These are phyloP conservation scores for Phoeniculus purpureus DNA, from an alignment of 2,797 vertebrate genomes.

Conservation along the genomic window DNA sequence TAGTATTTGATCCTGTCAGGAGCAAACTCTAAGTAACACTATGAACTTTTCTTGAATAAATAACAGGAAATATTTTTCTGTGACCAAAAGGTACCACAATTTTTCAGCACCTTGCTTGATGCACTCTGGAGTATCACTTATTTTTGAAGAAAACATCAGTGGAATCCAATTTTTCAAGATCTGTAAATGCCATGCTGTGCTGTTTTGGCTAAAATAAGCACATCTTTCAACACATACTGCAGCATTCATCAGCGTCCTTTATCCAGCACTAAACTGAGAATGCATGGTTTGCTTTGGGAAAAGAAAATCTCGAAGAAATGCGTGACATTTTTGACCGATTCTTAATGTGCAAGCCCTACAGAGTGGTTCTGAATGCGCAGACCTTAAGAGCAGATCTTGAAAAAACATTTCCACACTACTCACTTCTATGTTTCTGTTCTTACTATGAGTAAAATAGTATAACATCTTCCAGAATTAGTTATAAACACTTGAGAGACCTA, in stretches of 20 bases:
- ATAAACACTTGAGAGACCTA: not conserved
- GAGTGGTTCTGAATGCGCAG: not conserved
- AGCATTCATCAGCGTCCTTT: not conserved
- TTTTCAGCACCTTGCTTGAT: not conserved
- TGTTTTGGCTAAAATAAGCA: slow-evolving; percentile 16
- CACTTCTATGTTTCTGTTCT: not conserved
- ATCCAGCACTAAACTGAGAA: not conserved
- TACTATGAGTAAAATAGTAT: slow-evolving; percentile 26
- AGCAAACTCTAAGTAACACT: not conserved
- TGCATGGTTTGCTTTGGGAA: not conserved
- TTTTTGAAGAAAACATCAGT: not conserved
- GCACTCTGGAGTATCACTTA: not conserved
- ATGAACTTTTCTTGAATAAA: not conserved
- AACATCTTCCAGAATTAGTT: slow-evolving; percentile 5
- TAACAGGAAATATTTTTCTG: not conserved
- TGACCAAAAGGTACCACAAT: not conserved
- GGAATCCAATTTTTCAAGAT: not conserved
- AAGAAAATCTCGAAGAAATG: not conserved
- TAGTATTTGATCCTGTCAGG: not conserved
- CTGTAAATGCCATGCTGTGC: not conserved
- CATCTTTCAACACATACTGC: not conserved
- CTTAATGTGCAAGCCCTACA: not conserved
- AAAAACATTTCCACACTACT: not conserved
- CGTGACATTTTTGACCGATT: not conserved
- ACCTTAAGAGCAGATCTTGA: not conserved